A percentile compares a stretch with the other conserved stretches of the same genome.
Conservation (phyloP, 2,888 invertebrate species). For the Platycnemis pennipes region DNA sequence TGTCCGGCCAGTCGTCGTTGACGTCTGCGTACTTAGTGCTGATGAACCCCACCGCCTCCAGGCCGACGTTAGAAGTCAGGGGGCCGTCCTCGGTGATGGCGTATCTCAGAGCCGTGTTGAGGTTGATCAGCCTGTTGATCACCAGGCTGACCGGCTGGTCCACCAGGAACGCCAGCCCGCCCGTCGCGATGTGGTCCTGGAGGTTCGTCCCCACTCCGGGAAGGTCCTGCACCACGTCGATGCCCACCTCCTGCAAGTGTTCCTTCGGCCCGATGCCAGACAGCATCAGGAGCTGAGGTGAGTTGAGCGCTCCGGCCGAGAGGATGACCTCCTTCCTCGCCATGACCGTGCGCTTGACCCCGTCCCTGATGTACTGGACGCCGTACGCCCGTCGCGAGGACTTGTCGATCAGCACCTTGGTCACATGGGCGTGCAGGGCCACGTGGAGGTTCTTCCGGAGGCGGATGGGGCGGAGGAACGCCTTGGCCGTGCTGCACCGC, state of each 20-base stretch:
- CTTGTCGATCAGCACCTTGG: conserved; percentile 88
- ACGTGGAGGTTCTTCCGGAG: conserved; percentile 90
- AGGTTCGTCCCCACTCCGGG: conserved; percentile 93
- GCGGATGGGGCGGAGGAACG: conserved; percentile 90
- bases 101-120: conserved; percentile 89
- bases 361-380: conserved; percentile 87
- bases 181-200: conserved; percentile 94
- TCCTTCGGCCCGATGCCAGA: conserved; percentile 90
- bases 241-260: conserved; percentile 87
- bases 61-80: conserved; percentile 91
- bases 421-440: conserved; percentile 89
- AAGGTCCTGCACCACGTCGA: conserved; percentile 87
- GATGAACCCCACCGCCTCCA: conserved; percentile 94
- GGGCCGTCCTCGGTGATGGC: conserved; percentile 93
- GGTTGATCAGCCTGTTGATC: conserved; percentile 89
- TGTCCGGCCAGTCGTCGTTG: conserved; percentile 94
- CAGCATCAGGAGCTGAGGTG: conserved; percentile 96
- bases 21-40: conserved; percentile 93
- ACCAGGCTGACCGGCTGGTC: conserved; percentile 91
- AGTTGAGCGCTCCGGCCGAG: conserved; percentile 93
- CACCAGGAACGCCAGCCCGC: conserved; percentile 90
- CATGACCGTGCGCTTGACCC: conserved; percentile 82
- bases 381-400: conserved; percentile 87
- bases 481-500: conserved; percentile 91
- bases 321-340: conserved; percentile 91